These are phyloP conservation scores for Dryobota labecula DNA, from an alignment of 2,888 invertebrate genomes.

Conservation along the genomic window DNA sequence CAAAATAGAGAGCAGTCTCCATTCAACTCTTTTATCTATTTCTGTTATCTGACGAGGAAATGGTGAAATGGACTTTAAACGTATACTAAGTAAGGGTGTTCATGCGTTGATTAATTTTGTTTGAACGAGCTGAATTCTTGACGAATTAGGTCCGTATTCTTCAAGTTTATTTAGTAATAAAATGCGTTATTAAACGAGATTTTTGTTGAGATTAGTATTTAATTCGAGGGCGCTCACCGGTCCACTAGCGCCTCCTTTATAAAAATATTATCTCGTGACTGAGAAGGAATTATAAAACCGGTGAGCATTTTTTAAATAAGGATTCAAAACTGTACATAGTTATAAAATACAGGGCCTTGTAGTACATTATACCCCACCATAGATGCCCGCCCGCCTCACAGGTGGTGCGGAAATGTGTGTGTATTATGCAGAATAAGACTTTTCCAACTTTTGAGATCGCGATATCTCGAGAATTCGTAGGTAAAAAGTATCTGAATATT, in stretches of 20 bases:
- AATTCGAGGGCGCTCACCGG: too few relatives aligned
- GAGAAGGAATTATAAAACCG: too few relatives aligned
- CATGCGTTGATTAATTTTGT: slow-evolving; percentile 14
- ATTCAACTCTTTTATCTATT: slow-evolving; percentile 34
- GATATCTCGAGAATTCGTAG: not conserved
- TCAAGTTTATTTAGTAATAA: not conserved
- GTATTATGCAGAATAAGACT: not conserved
- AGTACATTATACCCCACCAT: too few relatives aligned
- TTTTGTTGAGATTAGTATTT: slow-evolving; percentile 2
- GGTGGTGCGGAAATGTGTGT: not conserved
- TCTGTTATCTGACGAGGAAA: slow-evolving; percentile 41
- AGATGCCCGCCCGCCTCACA: too few relatives aligned
- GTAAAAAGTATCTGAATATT: not conserved
- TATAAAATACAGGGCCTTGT: too few relatives aligned
- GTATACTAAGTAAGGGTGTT: not conserved
- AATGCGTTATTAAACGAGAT: not conserved
- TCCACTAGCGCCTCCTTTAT: too few relatives aligned
- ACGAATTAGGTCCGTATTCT: not conserved
- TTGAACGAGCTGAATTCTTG: not conserved
- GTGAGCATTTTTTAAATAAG: too few relatives aligned
- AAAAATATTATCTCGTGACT: too few relatives aligned
- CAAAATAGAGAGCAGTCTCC: slow-evolving; percentile 21
- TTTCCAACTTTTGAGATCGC: not conserved
- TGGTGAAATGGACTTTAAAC: slow-evolving; percentile 38
- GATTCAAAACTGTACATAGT: too few relatives aligned